Evolutionary conservation across 2,888 invertebrate genomes (phyloP), one percentile per base, ranked within the genome.

Genomic region (Sinelater perroti): DNA sequence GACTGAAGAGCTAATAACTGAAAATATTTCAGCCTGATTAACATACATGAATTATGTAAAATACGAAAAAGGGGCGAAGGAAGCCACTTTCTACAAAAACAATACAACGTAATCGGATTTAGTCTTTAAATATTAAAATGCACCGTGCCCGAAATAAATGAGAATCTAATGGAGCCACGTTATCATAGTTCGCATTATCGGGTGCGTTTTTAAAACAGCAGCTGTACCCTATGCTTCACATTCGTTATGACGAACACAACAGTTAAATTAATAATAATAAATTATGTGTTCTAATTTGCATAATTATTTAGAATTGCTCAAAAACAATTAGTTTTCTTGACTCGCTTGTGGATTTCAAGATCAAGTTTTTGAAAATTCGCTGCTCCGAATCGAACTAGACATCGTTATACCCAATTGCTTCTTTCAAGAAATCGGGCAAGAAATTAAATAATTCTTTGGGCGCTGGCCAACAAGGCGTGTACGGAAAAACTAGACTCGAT

Each of bases 1-100:
- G n/a, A n/a, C 30, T 24, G 13, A 47, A 47, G 28, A 40, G 30
- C 38, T 61, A 58, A 55, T 51, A 42, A 35, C 38, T 55, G 42
- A 14, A 42, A 40, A 55, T 53, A 55, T 46, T 56, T 56, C 44
- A 60, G 52, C 45, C 51, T 61, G 57, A 67, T 67, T 67, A 66
- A 63, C 67, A 67, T 63, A 63, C 59, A 67, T 66, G 65, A 66
- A 66, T 67, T 61, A 67, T 67, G 62, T 59, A 64, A 58, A 61
- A 60, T 53, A 40, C 46, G 55, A 54, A 60, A 52, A 57, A 53
- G 46, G 51, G 44, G 38, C 18, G 49, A 57, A 28, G 52, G 46
- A 55, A 24, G 38, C 51, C 36, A 28, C 35, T 40, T 38, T 40
- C 13, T 40, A 60, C 42, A 49, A 53, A 49, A 52, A 49, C 42